Base-by-base conservation (phyloP, 1,140 invertebrate genomes). In the Philotrypesis tridentata region DNA sequence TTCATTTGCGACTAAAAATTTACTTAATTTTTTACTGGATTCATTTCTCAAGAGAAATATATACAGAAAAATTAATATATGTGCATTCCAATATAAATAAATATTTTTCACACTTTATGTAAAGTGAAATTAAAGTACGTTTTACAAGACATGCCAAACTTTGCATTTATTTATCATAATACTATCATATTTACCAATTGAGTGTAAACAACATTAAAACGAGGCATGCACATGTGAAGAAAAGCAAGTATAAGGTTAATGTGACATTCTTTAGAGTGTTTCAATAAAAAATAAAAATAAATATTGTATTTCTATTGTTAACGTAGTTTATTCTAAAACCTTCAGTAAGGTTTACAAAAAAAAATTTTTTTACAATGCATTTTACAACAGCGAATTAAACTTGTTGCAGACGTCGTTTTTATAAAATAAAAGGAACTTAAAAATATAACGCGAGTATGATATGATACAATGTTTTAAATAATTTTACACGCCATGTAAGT, bases 221-320 rank as follows among this genome's bases (percentile, higher is more conserved):
- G 2, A 65, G 27, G 8, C 63, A 65, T 29, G 63, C 9, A 65
- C 17, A 25, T 9, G 25, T 12, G 9, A 29, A 65, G n/a, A 65
- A 14, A n/a, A 6, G 14, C 25, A 29, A 12, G 27, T 29, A 7
- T 65, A 27, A 29, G 17, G 17, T 55, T 55, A 55, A 55, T 55
- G 3, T n/a, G 21, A 55, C 21, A 17, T 21, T 43, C 0, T 27
- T 65, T 29, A 65, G 2, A 2, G 12, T 65, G 27, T 27, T 65
- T 17, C 5, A 43, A 9, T 48, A 61, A 75, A 61, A 72, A 80
- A 73, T 71, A 60, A 71, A 72, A 72, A 80, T 63, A 37, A 60
- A 70, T 25, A 33, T 70, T 70, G 65, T 31, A 12, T 60, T 55
- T 31, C 14, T 60, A 27, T 60, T 43, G 70, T 25, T 29, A 31